Evolutionary conservation across 2,888 invertebrate species (phyloP).

Genomic region (Chymomyza caudatula): DNA sequence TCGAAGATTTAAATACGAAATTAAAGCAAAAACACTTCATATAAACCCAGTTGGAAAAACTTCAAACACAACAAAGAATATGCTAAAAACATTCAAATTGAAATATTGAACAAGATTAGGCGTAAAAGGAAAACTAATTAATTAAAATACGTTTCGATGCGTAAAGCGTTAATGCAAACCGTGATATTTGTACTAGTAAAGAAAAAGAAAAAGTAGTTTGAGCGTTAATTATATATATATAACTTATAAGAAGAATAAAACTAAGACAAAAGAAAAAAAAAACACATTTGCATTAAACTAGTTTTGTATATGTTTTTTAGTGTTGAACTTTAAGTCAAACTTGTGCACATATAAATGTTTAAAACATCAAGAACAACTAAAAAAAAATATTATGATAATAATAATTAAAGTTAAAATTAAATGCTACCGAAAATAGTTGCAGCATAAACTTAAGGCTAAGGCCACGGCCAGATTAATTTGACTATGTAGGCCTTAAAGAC

Average conservation of each 20-base stretch:
- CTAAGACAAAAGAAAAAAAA: slow-evolving; percentile 23
- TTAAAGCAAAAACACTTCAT: background rate
- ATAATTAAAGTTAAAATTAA: background rate
- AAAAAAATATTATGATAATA: background rate
- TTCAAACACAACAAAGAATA: slow-evolving; percentile 2
- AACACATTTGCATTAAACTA: slow-evolving; percentile 44
- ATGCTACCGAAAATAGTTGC: background rate
- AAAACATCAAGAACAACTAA: slow-evolving; percentile 49
- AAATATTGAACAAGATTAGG: background rate
- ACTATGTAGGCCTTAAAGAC: background rate
- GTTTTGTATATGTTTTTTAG: slow-evolving; percentile 69
- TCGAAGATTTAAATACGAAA: background rate
- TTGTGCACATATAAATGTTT: slow-evolving; percentile 69
- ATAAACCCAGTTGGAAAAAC: background rate
- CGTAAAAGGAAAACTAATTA: slow-evolving; percentile 2
- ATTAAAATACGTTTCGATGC: slow-evolving; percentile 36
- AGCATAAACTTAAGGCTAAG: background rate
- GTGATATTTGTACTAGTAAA: slow-evolving; percentile 76
- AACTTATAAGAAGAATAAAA: slow-evolving; percentile 24
- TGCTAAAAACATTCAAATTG: background rate
- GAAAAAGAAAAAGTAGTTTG: slow-evolving; percentile 18
- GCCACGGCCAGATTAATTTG: background rate
- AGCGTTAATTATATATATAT: slow-evolving; percentile 25
- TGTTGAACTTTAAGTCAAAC: slow-evolving; percentile 68
- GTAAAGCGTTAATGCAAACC: slow-evolving; percentile 58